These are phyloP conservation scores for Bembecia ichneumoniformis DNA, from an alignment of 2,888 invertebrate species.

Conservation along the genomic window DNA sequence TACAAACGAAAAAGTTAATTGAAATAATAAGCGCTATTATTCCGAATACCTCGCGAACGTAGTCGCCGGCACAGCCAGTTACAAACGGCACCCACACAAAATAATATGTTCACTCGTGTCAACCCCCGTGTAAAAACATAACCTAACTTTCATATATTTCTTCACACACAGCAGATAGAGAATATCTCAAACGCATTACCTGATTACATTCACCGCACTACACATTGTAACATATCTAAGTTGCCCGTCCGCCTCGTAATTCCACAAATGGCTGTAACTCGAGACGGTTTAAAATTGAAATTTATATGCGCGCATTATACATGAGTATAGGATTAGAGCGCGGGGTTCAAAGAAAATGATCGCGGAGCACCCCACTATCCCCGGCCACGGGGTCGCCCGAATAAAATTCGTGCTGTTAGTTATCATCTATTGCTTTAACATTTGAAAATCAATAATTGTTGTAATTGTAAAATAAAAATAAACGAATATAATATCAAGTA, in stretches of 20 bases:
- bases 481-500: too few relatives aligned
- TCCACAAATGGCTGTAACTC: slow-evolving; percentile 65
- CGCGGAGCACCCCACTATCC: slow-evolving; percentile 16
- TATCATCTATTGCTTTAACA: neutral
- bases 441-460: too few relatives aligned
- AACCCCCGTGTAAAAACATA: neutral
- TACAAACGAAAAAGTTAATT: too few relatives aligned
- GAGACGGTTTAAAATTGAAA: slow-evolving; percentile 70
- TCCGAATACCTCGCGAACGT: too few relatives aligned
- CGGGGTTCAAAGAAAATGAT: slow-evolving; percentile 29
- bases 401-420: too few relatives aligned
- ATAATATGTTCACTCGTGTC: too few relatives aligned
- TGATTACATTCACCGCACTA: slow-evolving; percentile 28
- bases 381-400: too few relatives aligned
- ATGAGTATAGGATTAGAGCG: slow-evolving; percentile 50
- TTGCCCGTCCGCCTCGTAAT: slow-evolving; percentile 38
- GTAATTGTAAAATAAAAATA: too few relatives aligned
- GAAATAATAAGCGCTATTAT: too few relatives aligned
- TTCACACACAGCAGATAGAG: neutral
- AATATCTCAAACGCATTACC: slow-evolving; percentile 44
- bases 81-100: too few relatives aligned
- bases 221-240: neutral
- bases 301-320: slow-evolving; percentile 68
- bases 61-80: too few relatives aligned
- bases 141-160: slow-evolving; percentile 13